Percentiles rank a stretch among this genome's conserved stretches.
phyloP scores from a whole-genome alignment of 1,140 invertebrate species.

The Caenorhabditis elegans region DNA sequence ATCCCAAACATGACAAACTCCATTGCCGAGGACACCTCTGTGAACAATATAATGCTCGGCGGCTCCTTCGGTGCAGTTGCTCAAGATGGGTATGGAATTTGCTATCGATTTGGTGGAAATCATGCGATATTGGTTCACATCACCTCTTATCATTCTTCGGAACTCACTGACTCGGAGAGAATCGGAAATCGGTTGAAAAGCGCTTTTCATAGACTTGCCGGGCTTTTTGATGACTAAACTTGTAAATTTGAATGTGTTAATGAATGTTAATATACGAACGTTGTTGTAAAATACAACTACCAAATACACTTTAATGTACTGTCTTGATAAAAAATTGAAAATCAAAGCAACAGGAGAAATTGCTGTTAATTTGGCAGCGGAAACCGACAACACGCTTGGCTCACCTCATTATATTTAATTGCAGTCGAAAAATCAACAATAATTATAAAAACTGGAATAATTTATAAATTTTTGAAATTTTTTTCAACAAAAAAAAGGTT shows the following conservation, averaged over 20 bases:
- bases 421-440: no score
- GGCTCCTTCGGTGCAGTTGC: conserved; percentile 53
- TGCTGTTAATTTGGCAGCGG: no score
- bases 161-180: conserved; percentile 17
- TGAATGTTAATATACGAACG: no score
- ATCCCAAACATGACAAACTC: conserved; percentile 52
- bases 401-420: no score
- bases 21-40: conserved; percentile 46
- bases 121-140: conserved; percentile 43
- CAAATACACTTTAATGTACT: no score
- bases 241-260: not conserved
- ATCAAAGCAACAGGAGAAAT: no score
- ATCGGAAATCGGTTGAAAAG: not conserved
- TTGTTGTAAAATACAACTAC: no score
- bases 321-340: no score
- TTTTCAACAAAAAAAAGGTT: no score
- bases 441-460: no score
- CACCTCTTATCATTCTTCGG: conserved; percentile 15
- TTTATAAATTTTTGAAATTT: no score
- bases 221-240: conserved; percentile 13
- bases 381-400: no score
- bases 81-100: conserved; percentile 53
- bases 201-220: not conserved
- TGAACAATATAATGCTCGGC: conserved; percentile 48
- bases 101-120: conserved; percentile 55